Base-by-base conservation (phyloP, 2,797 vertebrate genomes). In the Poecile montanus region DNA sequence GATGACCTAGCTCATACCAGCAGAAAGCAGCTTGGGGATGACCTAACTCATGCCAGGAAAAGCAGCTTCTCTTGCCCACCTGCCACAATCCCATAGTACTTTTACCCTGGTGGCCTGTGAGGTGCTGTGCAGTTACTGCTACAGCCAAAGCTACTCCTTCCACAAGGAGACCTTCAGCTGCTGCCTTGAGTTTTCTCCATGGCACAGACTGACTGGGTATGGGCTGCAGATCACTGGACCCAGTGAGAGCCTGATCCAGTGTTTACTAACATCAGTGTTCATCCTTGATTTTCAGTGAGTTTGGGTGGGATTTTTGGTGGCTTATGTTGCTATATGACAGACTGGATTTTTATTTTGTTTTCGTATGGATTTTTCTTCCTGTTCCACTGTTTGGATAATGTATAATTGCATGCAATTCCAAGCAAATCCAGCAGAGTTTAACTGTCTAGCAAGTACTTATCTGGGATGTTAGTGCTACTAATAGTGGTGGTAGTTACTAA, bases 11-110 rank as follows among this genome's bases (percentile, higher is more conserved):
- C 34, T 54, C 26, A 27, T 34, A 38, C 11, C 36, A 58, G 30
- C 29, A 77, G 57, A 66, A 62, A 79, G 23, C 34, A 88, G 63
- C 32, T 71, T 70, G 58, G 32, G 38, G 18, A 71, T 66, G 47
- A 62, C n/a, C 50, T 50, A 75, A 68, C 10, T 78, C 34, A 42
- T 42, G 12, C 50, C 61, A 78, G 42, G 29, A 72, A 79, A 82
- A 78, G 10, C 44, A 91, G 17, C 20, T 85, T 16, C 70, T 51
- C 51, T 76, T 18, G 1, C 29, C n/a, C 48, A 73, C 57, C 38
- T 62, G 40, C 48, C 26, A 6, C 11, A 7, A 12, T 51, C 26
- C 42, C 1, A 0, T 47, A 51, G 47, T 8, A 42, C 10, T 3
- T 91, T 78, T 62, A 36, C 34, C 5, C 4, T 6, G 17, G 15